Evolutionary conservation across 1,140 invertebrate species (phyloP).

Genomic region (Hesperophylax magnus): DNA sequence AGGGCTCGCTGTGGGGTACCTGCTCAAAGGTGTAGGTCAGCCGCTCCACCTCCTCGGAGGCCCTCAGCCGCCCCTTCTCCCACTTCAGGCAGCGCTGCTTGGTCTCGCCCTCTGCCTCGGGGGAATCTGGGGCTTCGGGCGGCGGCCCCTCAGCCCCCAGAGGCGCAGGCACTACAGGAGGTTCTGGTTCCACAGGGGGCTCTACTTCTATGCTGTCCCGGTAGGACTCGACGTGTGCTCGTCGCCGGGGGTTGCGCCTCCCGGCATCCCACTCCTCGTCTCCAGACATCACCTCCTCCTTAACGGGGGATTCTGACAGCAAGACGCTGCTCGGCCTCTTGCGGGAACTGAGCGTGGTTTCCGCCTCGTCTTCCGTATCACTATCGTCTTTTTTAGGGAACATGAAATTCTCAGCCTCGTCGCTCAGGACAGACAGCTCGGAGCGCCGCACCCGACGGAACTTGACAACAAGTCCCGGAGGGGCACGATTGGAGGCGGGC

Average conservation of each 20-base stretch:
- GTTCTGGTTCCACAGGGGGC: not conserved
- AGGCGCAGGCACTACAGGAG: too few relatives aligned
- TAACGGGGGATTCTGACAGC: constrained; percentile 18
- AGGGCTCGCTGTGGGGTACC: constrained; percentile 79
- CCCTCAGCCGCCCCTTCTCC: constrained; percentile 68
- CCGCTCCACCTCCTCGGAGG: constrained; percentile 74
- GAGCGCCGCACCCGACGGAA: constrained; percentile 80
- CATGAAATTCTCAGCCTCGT: constrained; percentile 88
- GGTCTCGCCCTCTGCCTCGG: constrained; percentile 1
- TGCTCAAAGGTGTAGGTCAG: constrained; percentile 84
- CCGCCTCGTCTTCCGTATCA: constrained; percentile 67
- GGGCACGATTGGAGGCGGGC: constrained; percentile 62
- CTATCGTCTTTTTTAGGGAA: constrained; percentile 75
- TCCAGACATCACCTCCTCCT: constrained; percentile 48
- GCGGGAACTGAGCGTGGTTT: constrained; percentile 57
- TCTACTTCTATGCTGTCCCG: not conserved
- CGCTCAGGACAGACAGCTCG: constrained; percentile 81
- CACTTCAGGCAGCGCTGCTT: constrained; percentile 64
- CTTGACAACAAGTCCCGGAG: constrained; percentile 77
- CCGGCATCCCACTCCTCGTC: constrained; percentile 57
- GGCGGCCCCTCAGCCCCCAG: constrained; percentile 28
- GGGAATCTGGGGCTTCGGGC: not conserved
- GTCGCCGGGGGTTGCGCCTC: constrained; percentile 25
- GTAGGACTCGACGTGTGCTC: not conserved
- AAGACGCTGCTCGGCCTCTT: constrained; percentile 48